Evolutionary conservation across 2,113 vertebrate genomes (phyloP).

Genomic region (Prolemur simus): DNA sequence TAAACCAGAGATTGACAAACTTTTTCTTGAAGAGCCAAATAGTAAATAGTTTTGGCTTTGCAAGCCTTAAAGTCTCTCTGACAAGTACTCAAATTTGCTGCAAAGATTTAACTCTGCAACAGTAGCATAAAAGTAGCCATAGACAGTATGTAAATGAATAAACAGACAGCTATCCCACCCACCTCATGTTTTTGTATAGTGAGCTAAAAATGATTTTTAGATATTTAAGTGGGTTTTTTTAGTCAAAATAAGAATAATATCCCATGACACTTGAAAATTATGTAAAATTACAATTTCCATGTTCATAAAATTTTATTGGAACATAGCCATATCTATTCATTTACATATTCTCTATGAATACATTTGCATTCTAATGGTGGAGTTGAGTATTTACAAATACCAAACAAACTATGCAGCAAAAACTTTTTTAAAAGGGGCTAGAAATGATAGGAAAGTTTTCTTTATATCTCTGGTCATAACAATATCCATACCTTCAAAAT

Average conservation of each 20-base stretch:
- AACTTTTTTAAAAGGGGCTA: not conserved
- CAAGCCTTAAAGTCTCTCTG: not conserved
- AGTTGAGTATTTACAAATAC: not conserved
- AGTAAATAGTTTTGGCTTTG: not conserved
- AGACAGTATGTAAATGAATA: not conserved
- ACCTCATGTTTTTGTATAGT: not conserved
- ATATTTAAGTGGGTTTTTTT: slow-evolving; percentile 24
- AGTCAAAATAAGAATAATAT: slow-evolving; percentile 29
- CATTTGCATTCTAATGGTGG: not conserved
- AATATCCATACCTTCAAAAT: not conserved
- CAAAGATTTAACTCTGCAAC: not conserved
- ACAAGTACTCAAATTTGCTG: not conserved
- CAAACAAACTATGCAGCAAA: not conserved
- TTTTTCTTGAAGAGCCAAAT: not conserved
- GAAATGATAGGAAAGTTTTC: not conserved
- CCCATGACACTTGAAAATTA: slow-evolving; percentile 41
- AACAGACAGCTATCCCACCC: not conserved
- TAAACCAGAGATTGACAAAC: not conserved
- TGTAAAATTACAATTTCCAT: slow-evolving; percentile 15
- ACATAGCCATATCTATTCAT: not conserved
- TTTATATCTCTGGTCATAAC: not conserved
- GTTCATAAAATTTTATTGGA: slow-evolving; percentile 39
- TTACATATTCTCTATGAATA: slow-evolving; percentile 10
- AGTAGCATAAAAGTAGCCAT: not conserved
- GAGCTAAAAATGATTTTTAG: not conserved